phyloP scores from a whole-genome alignment of 2,888 invertebrate genomes.

The Shargacucullia verbasci region DNA sequence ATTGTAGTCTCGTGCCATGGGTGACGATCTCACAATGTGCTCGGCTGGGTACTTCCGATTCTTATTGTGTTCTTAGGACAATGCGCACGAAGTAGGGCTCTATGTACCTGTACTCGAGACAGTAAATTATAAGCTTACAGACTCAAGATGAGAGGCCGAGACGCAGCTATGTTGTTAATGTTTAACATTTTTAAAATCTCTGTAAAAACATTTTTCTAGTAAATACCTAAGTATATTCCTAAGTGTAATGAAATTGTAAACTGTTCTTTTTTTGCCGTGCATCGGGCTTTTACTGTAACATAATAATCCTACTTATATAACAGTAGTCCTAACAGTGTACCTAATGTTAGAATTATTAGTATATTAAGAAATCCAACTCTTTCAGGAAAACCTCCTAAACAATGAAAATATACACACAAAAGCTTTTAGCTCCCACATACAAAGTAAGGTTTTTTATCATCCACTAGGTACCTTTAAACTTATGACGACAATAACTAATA shows the following conservation, averaged over 20 bases:
- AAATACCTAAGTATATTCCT: too few relatives aligned
- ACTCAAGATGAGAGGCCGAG: not conserved
- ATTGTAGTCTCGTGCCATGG: constrained; percentile 25
- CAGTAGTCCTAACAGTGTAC: too few relatives aligned
- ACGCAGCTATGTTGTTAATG: not conserved
- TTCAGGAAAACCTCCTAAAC: not conserved
- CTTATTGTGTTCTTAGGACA: constrained; percentile 17
- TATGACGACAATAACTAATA: constrained; percentile 78
- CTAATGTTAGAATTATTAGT: too few relatives aligned
- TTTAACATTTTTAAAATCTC: too few relatives aligned
- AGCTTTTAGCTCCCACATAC: constrained; percentile 34
- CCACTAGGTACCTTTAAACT: constrained; percentile 64
- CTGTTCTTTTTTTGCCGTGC: too few relatives aligned
- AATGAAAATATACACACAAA: constrained; percentile 1
- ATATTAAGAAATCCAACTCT: not conserved
- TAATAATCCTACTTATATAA: too few relatives aligned
- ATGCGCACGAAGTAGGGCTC: not conserved
- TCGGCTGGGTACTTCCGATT: constrained; percentile 18
- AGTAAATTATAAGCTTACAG: not conserved
- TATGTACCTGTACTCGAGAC: not conserved
- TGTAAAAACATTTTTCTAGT: too few relatives aligned
- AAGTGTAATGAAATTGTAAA: too few relatives aligned
- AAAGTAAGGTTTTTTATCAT: constrained; percentile 57
- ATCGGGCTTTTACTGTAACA: too few relatives aligned
- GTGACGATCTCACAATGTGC: constrained; percentile 23